Evolutionary conservation across 2,888 invertebrate species (phyloP), one percentile per base, ranked within the genome.

Genomic region (Nezara viridula): DNA sequence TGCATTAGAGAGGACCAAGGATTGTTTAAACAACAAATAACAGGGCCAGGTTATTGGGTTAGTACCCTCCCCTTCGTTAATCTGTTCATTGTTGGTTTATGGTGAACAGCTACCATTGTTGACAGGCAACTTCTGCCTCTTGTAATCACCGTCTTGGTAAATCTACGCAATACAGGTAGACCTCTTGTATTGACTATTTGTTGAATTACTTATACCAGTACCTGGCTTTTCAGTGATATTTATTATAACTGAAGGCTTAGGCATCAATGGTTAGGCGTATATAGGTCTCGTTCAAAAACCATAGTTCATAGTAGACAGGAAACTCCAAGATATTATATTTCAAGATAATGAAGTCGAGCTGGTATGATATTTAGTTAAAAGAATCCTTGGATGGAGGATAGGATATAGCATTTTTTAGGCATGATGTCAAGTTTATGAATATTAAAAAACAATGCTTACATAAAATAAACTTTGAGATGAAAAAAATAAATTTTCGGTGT

Each of bases 21-120:
- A 44, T 77, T 77, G 77, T 77, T 77, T 77, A 77, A 40, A 77
- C 40, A 77, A 40, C 77, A 77, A 77, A 77, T 77, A 77, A 77
- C 77, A 44, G 40, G 9, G 19, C 19, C 40, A 40, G 77, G 77
- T 77, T 77, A 77, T 77, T 77, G 77, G 77, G 77, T 77, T 77
- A 77, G 77, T 19, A 7, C 19, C 66, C 6, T 19, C 40, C 27
- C 77, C 77, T 77, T 77, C 40, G 40, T 77, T 77, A 77, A 77
- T 77, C 40, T 77, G 77, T 44, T 40, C 40, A 40, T 24, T 77
- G 77, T 77, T 77, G 77, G 77, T 77, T 77, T 77, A 77, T 77
- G 77, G 5, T 77, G 77, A 77, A 12, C 24, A 77, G 40, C 37
- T 40, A 77, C 77, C 3, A 77, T 77, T 60, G 60, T 27, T 60